phyloP scores from a whole-genome alignment of 2,113 vertebrate species.

The Eudyptes chrysolophus region DNA sequence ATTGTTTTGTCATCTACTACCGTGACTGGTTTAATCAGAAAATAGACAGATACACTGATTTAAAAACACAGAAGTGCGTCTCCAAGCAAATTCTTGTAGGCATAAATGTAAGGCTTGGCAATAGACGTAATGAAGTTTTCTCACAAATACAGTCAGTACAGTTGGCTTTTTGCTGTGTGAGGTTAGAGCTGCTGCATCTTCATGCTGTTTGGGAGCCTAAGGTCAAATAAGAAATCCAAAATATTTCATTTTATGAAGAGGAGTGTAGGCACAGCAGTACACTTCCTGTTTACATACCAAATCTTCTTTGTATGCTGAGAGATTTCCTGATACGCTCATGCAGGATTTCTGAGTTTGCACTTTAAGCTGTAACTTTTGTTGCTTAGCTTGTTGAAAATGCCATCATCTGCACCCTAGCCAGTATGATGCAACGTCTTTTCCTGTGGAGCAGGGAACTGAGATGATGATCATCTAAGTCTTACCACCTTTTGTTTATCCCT shows the following conservation, averaged over 20 bases:
- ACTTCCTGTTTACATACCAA: conserved; percentile 48
- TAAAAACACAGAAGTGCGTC: background rate
- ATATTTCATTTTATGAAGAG: conserved; percentile 22
- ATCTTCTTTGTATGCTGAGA: conserved; percentile 4
- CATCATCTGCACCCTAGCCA: background rate
- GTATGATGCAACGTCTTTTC: background rate
- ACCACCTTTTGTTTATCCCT: background rate
- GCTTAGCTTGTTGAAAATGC: background rate
- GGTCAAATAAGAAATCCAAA: conserved; percentile 30
- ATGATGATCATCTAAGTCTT: background rate
- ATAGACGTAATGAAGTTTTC: background rate
- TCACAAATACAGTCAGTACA: background rate
- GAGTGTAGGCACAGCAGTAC: background rate
- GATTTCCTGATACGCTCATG: background rate
- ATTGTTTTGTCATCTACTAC: background rate
- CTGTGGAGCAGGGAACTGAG: background rate
- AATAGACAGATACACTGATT: background rate
- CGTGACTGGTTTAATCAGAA: background rate
- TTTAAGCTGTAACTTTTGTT: background rate
- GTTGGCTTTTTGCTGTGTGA: background rate
- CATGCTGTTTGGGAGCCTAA: background rate
- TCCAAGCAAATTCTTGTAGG: background rate
- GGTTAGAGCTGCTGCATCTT: background rate
- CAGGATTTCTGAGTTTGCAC: background rate
- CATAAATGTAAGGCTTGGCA: background rate